Percentiles rank a stretch among this genome's conserved stretches.
Evolutionary conservation across 2,113 vertebrate genomes (phyloP).

Genomic region (Corvus cornix): DNA sequence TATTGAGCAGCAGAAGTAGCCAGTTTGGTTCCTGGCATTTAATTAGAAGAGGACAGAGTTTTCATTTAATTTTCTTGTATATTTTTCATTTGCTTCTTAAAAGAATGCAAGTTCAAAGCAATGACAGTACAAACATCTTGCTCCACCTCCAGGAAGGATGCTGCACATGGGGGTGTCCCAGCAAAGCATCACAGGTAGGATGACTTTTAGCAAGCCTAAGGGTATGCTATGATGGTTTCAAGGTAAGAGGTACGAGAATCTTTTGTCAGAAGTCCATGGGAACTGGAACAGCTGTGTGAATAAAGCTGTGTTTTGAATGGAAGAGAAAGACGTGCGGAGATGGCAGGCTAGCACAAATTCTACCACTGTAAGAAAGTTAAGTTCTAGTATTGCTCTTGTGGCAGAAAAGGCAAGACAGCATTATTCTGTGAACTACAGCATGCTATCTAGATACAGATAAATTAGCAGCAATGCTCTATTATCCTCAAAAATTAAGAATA

Average conservation of each 20-base stretch:
- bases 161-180: background rate
- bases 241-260: background rate
- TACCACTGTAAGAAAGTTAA: background rate
- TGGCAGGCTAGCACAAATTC: background rate
- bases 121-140: background rate
- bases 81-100: background rate
- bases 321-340: background rate
- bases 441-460: background rate
- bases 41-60: background rate
- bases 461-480: slow-evolving; percentile 9
- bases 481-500: background rate
- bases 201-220: background rate
- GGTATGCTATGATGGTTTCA: background rate
- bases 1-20: background rate
- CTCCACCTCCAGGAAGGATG: background rate
- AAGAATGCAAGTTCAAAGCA: background rate
- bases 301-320: background rate
- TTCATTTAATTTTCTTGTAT: background rate
- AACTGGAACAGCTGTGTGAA: background rate
- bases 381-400: background rate
- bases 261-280: background rate
- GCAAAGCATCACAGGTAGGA: background rate
- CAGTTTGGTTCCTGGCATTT: background rate
- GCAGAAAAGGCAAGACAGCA: background rate
- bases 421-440: background rate